Base-by-base conservation (phyloP, 2,888 invertebrate species). In the Spisula solida region DNA sequence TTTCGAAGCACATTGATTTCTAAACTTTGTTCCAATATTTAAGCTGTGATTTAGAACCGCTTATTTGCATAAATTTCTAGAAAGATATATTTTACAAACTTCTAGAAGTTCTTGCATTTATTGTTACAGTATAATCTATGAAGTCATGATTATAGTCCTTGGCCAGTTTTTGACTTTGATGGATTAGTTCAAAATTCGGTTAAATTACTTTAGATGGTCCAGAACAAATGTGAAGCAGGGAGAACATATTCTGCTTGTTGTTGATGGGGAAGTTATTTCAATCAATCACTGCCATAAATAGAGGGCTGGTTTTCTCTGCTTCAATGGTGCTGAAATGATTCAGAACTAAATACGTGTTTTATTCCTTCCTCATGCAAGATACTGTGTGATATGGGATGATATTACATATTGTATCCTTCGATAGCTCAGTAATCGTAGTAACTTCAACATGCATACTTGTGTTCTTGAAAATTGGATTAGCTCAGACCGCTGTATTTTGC, bases 191-290 rank as follows among this genome's bases (percentile, higher is more conserved):
- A 29, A 79, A 86, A 81, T 83, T 60, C 88, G 75, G 79, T 88
- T 66, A 55, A 85, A 85, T 85, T 88, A 78, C 25, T 25, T 82
- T 85, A 82, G 47, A 60, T 81, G 16, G 81, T 70, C 85, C 81
- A 85, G 82, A 85, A 88, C 81, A 34, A 51, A 48, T 82, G 55
- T 14, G 12, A n/a, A 34, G 75, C 25, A 34, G 18, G 31, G n/a
- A 66, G 75, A 83, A 75, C 75, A 83, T 83, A 75, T 70, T 83
- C 51, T 66, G 60, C 48, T 75, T 47, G 25, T 60, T 83, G 86
- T 66, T 88, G 25, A 82, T 87, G 89, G 20, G 89, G 88, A 91
- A 91, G 89, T 91, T 88, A 88, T 86, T 82, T 66, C 80, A 88
- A 91, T 91, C 89, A 86, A 89, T 91, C 91, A 87, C 47, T 81